These are phyloP conservation scores for Emys orbicularis DNA, from an alignment of 2,797 vertebrate genomes.

Conservation along the genomic window DNA sequence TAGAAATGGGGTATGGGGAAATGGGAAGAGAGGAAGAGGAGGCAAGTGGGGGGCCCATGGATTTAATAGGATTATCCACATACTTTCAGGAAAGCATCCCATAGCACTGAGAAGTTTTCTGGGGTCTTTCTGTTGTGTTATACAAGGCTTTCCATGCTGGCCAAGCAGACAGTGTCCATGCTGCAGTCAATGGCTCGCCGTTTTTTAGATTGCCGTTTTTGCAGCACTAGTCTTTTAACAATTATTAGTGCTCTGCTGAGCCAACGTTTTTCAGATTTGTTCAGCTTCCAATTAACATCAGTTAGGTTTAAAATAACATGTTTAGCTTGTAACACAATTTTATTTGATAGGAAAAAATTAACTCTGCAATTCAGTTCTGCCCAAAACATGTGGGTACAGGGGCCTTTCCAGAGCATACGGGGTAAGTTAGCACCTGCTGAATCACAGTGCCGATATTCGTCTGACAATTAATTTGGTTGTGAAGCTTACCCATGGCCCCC, in stretches of 20 bases:
- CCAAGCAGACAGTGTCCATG: background rate
- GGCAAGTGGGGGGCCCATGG: too few species aligned
- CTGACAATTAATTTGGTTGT: background rate
- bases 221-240: background rate
- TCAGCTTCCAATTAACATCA: background rate
- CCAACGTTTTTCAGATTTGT: background rate
- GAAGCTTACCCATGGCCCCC: background rate
- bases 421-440: background rate
- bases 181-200: too few species aligned
- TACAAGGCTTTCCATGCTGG: background rate
- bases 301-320: background rate
- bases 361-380: background rate
- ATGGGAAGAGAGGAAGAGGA: background rate
- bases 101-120: background rate
- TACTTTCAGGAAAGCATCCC: background rate
- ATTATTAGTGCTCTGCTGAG: background rate
- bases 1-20: background rate
- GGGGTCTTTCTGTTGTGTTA: background rate
- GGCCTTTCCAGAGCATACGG: background rate
- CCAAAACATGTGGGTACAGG: background rate
- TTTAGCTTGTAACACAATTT: background rate
- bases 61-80: background rate
- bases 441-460: background rate
- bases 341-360: background rate
- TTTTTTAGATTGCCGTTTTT: background rate